phyloP scores from a whole-genome alignment of 2,113 vertebrate species.

The Entomyzon cyanotis region DNA sequence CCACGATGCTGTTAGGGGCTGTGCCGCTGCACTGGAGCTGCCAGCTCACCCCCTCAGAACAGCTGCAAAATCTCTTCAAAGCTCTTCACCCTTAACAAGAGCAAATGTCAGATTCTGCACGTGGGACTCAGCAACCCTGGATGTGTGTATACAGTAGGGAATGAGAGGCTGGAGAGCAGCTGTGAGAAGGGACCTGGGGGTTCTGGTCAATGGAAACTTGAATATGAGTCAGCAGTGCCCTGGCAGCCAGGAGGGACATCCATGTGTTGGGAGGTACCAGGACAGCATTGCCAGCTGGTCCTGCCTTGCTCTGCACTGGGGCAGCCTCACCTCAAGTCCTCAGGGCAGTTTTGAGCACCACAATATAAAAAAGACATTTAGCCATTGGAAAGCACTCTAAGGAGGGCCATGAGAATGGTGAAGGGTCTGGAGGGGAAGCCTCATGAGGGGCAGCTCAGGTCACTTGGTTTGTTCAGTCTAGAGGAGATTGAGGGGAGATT shows the following conservation, averaged over 20 bases:
- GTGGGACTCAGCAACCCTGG: neutral
- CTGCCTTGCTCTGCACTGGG: neutral
- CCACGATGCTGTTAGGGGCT: neutral
- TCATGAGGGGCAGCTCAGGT: neutral
- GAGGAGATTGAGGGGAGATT: neutral
- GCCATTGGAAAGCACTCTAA: neutral
- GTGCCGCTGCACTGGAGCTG: neutral
- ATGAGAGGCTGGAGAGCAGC: neutral
- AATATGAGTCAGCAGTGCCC: neutral
- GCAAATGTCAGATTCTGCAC: neutral
- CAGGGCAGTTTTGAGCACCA: neutral
- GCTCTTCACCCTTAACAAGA: neutral
- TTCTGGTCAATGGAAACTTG: neutral
- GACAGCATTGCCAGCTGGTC: neutral
- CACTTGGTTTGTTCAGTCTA: neutral
- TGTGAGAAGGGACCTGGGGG: neutral
- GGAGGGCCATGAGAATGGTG: neutral
- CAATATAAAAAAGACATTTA: neutral
- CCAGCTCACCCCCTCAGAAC: neutral
- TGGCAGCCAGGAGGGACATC: neutral
- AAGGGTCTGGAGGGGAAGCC: neutral
- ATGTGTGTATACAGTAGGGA: neutral
- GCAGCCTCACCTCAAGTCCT: neutral
- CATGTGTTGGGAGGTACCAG: neutral
- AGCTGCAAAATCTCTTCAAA: neutral